phyloP scores from a whole-genome alignment of 2,797 vertebrate genomes.

The Hyperoplus lanceolatus region DNA sequence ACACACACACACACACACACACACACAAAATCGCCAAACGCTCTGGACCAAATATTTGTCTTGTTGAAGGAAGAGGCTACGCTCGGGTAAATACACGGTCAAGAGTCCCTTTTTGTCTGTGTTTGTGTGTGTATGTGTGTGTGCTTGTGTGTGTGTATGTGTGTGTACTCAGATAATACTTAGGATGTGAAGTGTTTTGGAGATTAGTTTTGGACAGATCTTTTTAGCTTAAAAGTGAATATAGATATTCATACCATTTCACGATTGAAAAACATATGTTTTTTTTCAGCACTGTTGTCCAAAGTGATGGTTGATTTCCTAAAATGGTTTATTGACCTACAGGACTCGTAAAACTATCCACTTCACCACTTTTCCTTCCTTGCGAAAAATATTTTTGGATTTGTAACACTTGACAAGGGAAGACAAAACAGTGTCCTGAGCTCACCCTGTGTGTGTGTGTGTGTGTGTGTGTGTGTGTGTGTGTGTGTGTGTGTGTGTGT shows the following conservation, averaged over 20 bases:
- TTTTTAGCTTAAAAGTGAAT: background rate
- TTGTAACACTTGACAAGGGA: constrained; percentile 47
- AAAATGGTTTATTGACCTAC: background rate
- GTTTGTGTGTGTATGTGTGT: constrained; percentile 7
- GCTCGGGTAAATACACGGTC: constrained; percentile 87
- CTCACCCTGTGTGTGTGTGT: constrained; percentile 32
- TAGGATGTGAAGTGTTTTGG: constrained; percentile 17
- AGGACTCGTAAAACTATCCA: too few species aligned
- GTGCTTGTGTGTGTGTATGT: constrained; percentile 44
- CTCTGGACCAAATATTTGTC: constrained; percentile 91
- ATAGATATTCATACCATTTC: background rate
- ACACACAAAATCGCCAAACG: constrained; percentile 80
- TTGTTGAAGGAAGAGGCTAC: constrained; percentile 92
- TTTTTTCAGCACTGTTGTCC: too few species aligned
- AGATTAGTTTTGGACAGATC: constrained; percentile 32
- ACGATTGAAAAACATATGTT: background rate
- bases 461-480: constrained; percentile 31
- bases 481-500: constrained; percentile 26
- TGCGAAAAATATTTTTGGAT: constrained; percentile 36
- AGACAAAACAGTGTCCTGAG: constrained; percentile 70
- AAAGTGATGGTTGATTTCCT: background rate
- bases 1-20: constrained; percentile 14
- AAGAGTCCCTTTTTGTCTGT: constrained; percentile 53
- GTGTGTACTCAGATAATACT: constrained; percentile 32
- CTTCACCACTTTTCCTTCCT: background rate